Conservation (phyloP, 2,113 vertebrate genomes). For the Craseonycteris thonglongyai region DNA sequence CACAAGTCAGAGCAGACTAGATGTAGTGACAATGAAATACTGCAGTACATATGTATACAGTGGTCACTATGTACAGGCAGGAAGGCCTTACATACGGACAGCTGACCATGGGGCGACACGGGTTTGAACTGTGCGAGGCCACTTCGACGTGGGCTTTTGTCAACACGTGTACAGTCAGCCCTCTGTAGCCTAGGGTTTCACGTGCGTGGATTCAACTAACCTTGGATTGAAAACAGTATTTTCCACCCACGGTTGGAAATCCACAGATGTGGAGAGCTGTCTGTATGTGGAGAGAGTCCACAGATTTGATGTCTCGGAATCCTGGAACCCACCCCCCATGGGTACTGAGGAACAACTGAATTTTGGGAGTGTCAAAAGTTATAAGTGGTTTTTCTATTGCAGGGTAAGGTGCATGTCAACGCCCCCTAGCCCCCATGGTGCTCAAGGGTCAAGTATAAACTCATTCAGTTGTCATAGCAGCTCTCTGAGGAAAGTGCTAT, state of each 20-base stretch:
- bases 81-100: not conserved
- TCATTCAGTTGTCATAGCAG: not conserved
- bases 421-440: not conserved
- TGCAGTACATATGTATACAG: not conserved
- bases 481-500: not conserved
- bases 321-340: not conserved
- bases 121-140: no score
- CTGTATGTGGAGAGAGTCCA: not conserved
- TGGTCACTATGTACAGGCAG: not conserved
- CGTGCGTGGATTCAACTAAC: not conserved
- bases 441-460: not conserved
- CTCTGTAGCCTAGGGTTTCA: not conserved
- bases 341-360: not conserved
- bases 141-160: accelerated
- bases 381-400: not conserved
- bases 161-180: not conserved
- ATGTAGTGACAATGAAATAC: not conserved
- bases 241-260: not conserved
- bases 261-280: no score
- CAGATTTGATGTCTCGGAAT: not conserved
- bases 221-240: not conserved
- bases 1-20: not conserved
- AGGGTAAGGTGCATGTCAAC: no score
- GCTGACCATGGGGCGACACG: no score
- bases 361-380: not conserved